A percentile compares a stretch with the other conserved stretches of the same genome.
phyloP scores from a whole-genome alignment of 2,888 invertebrate genomes.

The Polia nebulosa region DNA sequence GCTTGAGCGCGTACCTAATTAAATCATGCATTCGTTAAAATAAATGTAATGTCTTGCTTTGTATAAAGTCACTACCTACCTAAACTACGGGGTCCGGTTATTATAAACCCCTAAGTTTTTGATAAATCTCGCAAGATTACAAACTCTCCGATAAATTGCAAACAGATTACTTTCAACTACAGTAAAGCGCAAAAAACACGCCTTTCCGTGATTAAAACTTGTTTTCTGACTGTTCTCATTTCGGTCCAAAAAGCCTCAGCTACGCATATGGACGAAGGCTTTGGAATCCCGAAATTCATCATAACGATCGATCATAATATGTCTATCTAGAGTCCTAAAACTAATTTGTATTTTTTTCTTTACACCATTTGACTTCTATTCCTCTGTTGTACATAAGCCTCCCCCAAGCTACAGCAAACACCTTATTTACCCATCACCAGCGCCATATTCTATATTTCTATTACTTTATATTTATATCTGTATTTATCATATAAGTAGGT shows the following conservation, averaged over 20 bases:
- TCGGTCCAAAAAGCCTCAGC: no score
- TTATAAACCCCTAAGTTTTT: background rate
- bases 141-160: background rate
- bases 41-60: background rate
- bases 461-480: no score
- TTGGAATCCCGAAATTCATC: background rate
- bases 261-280: background rate
- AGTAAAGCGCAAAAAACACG: background rate
- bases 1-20: conserved; percentile 5
- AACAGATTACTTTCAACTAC: background rate
- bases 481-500: no score
- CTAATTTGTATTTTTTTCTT: no score
- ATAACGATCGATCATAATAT: background rate
- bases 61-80: background rate
- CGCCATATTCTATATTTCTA: no score
- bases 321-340: no score
- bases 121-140: background rate
- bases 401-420: background rate
- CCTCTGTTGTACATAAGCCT: background rate
- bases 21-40: background rate
- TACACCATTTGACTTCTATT: background rate
- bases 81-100: no score
- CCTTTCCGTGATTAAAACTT: background rate
- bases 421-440: background rate
- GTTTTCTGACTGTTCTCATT: background rate